Conservation (phyloP, 2,113 vertebrate genomes). For the Butorides virescens region DNA sequence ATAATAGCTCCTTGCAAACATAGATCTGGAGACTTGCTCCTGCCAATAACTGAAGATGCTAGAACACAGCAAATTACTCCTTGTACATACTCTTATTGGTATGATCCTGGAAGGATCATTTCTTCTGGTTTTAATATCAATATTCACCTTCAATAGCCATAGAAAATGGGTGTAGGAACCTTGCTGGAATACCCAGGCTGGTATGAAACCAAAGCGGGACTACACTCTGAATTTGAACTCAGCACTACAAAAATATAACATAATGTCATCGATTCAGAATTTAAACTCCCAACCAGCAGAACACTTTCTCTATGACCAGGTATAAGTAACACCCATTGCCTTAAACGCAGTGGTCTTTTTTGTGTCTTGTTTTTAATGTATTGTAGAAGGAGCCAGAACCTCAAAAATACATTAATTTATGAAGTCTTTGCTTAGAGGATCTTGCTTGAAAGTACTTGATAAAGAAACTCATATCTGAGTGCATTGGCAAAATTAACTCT, state of each 20-base stretch:
- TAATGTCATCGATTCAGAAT: neutral
- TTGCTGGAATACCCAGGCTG: neutral
- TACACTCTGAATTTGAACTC: neutral
- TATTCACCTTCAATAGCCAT: neutral
- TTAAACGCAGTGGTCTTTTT: neutral
- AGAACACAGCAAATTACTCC: neutral
- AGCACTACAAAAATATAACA: neutral
- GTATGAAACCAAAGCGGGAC: neutral
- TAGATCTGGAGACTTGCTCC: neutral
- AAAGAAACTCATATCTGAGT: neutral
- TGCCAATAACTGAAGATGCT: conserved; percentile 14
- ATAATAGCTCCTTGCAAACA: conserved; percentile 1
- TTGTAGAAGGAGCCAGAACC: neutral
- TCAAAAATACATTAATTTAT: neutral
- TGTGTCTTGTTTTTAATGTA: neutral
- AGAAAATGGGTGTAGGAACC: neutral
- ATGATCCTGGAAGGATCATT: neutral
- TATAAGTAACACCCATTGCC: neutral
- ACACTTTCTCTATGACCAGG: neutral
- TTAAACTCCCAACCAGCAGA: neutral
- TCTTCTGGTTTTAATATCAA: neutral
- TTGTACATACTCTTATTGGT: neutral
- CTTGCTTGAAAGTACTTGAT: neutral
- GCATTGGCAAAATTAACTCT: neutral
- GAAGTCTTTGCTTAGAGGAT: neutral